phyloP scores from a whole-genome alignment of 2,888 invertebrate species.

The Andrena chrysosceles region DNA sequence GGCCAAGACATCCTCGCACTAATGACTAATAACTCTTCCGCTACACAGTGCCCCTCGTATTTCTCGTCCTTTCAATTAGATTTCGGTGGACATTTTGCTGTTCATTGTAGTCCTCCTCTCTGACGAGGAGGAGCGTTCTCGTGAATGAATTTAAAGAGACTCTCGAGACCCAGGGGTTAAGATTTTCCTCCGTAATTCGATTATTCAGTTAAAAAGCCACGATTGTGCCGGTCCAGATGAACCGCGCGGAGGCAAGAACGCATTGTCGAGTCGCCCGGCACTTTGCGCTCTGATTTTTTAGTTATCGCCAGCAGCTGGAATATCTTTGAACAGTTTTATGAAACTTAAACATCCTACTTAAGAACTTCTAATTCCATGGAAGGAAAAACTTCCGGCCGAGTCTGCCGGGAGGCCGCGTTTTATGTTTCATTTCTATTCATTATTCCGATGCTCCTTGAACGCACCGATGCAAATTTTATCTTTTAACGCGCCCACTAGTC shows the following conservation, averaged over 20 bases:
- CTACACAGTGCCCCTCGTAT: not conserved
- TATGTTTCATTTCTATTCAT: constrained; percentile 61
- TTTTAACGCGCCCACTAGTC: constrained; percentile 33
- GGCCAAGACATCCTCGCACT: constrained; percentile 17
- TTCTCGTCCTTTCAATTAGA: constrained; percentile 11
- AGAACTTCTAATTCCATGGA: constrained; percentile 57
- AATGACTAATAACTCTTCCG: constrained; percentile 25
- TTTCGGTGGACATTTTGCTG: not conserved
- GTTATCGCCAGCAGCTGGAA: constrained; percentile 18
- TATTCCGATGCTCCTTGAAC: constrained; percentile 49
- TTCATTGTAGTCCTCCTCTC: too few species aligned
- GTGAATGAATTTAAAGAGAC: constrained; percentile 2
- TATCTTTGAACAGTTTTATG: constrained; percentile 50
- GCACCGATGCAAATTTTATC: constrained; percentile 56
- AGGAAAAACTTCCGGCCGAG: constrained; percentile 43
- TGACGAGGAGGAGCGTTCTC: not conserved
- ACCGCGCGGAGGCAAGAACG: too few species aligned
- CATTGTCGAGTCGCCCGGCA: not conserved
- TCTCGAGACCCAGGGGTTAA: not conserved
- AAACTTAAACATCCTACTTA: constrained; percentile 52
- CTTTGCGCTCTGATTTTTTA: constrained; percentile 20
- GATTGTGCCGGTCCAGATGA: too few species aligned
- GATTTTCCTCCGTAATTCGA: too few species aligned
- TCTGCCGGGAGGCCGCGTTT: constrained; percentile 21
- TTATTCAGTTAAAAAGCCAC: too few species aligned